Evolutionary conservation across 1,140 invertebrate genomes (phyloP), one percentile per base, ranked within the genome.

Genomic region (Drosophila jambulina): DNA sequence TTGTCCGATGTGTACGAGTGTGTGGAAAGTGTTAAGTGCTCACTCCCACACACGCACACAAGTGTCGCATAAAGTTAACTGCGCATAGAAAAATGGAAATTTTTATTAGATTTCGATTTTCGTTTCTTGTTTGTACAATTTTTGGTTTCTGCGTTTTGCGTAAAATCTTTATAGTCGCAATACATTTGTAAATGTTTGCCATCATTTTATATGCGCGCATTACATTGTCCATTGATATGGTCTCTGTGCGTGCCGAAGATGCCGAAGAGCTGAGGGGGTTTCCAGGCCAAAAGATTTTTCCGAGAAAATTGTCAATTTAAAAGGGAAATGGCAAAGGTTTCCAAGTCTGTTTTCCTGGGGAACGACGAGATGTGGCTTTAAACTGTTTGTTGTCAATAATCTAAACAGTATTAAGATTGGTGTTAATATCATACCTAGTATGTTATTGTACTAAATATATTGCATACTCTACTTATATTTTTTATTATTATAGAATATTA

Each of bases 31-130:
- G 63, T 78, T 78, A 71, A 71, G 67, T 70, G 46, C 63, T 69
- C 56, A 77, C 75, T 32, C 70, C 75, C 65, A 48, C 71, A 38
- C 70, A 42, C 60, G 36, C 77, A 64, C 84, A 80, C 82, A 88
- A 88, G 75, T 90, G 85, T 88, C 85, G 75, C 86, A 90, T 91
- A 88, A 88, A 88, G 85, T 88, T 88, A 88, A 88, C 81, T 75
- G 85, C 63, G 78, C 85, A 85, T 90, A 82, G 86, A 90, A 90
- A 90, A 82, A 88, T 88, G 75, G 70, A 81, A 90, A 88, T 79
- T 88, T 88, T 85, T 88, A 88, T 88, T 85, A 85, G 81, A 88
- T 88, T 88, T 82, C 78, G 70, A 90, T 82, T 78, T 78, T 75
- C 45, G 67, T 68, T 65, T 80, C 65, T 54, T 51, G 43, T 42